Conservation (phyloP, 2,888 invertebrate species). For the Anaspis maculata region DNA sequence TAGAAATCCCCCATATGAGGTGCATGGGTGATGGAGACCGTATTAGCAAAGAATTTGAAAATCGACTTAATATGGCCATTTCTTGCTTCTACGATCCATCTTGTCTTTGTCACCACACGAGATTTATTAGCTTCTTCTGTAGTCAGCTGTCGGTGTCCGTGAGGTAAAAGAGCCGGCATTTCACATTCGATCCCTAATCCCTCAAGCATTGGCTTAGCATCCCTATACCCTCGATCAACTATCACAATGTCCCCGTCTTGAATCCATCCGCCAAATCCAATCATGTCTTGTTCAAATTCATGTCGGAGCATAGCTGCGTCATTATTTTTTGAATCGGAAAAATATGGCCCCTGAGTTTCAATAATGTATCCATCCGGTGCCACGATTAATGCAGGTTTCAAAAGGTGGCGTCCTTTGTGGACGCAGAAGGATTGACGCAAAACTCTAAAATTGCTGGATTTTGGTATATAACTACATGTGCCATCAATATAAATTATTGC, state of each 20-base stretch:
- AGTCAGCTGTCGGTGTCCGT: background rate
- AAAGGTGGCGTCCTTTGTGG: constrained; percentile 1
- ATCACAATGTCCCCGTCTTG: constrained; percentile 1
- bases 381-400: constrained; percentile 1
- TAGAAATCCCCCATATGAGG: constrained; percentile 1
- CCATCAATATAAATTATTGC: constrained; percentile 1
- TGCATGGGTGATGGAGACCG: background rate
- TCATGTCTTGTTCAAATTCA: background rate
- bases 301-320: constrained; percentile 1
- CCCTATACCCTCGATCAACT: constrained; percentile 1
- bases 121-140: constrained; percentile 5
- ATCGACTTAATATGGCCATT: constrained; percentile 7
- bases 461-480: too few relatives aligned
- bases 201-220: background rate
- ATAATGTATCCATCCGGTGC: constrained; percentile 1
- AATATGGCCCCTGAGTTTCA: constrained; percentile 2
- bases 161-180: too few relatives aligned
- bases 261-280: background rate
- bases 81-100: too few relatives aligned
- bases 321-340: constrained; percentile 2
- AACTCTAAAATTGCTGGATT: constrained; percentile 1
- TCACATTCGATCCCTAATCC: too few relatives aligned
- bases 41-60: background rate
- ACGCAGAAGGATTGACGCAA: constrained; percentile 2
- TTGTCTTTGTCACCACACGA: constrained; percentile 5